These are phyloP conservation scores for Nysson spinosus DNA, from an alignment of 2,888 invertebrate genomes.

Conservation along the genomic window DNA sequence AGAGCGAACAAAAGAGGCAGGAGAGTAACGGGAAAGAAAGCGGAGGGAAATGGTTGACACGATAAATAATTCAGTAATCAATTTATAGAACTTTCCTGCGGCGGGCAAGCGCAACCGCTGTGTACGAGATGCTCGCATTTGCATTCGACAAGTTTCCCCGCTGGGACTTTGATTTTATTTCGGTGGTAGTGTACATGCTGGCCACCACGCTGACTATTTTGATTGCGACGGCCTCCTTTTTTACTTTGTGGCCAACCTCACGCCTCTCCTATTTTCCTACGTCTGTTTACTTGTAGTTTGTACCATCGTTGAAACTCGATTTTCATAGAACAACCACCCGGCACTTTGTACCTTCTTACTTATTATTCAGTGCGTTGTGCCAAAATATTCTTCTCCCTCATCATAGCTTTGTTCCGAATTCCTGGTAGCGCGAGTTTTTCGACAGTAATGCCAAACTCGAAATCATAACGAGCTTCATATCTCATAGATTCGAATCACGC, in stretches of 20 bases:
- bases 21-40: conserved; percentile 1
- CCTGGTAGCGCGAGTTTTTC: conserved; percentile 18
- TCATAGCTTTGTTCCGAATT: conserved; percentile 13
- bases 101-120: conserved; percentile 1
- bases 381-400: not conserved
- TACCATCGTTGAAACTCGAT: conserved; percentile 16
- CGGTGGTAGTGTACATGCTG: too few species aligned
- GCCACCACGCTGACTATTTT: conserved; percentile 53
- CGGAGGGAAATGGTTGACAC: conserved; percentile 14
- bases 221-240: conserved; percentile 48
- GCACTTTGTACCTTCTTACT: conserved; percentile 23
- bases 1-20: not conserved
- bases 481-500: not conserved
- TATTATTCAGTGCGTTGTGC: conserved; percentile 21
- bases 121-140: conserved; percentile 58
- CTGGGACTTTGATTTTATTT: conserved; percentile 65
- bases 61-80: conserved; percentile 72
- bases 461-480: not conserved
- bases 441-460: not conserved
- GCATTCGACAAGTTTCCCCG: conserved; percentile 51
- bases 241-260: conserved; percentile 10
- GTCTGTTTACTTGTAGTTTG: conserved; percentile 31
- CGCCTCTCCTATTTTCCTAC: conserved; percentile 2
- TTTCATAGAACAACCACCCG: conserved; percentile 2
- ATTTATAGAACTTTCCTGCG: conserved; percentile 64